Evolutionary conservation across 2,888 invertebrate species (phyloP), one percentile per base, ranked within the genome.

Genomic region (Agrypnus murinus): DNA sequence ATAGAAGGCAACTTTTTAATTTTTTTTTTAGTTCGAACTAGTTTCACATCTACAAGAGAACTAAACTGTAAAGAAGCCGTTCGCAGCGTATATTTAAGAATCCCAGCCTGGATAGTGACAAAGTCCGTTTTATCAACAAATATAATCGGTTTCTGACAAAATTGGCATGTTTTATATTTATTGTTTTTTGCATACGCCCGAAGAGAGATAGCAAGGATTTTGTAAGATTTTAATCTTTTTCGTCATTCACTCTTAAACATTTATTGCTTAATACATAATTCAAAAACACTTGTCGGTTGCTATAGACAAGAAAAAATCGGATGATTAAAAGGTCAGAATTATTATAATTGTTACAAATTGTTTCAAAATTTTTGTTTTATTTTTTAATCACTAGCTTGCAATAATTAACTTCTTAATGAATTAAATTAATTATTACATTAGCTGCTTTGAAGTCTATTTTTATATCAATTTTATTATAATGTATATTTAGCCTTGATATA

Each of bases 101-200:
- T 19, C 36, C 17, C 5, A 5, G 5, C 25, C 14, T 15, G 36
- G 17, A 17, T 53, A 34, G 55, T 36, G 55, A 36, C 55, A 55
- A 55, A 55, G 55, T 55, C 55, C 55, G 40, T 17, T 15, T 36
- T 55, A 55, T 36, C 55, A n/a, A 55, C 25, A 25, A 25, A 25
- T 25, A 15, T 25, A 25, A 31, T 32, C 50, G 46, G 15, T 36
- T 55, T 4, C 34, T 17, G 10, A 36, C 55, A 6, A 15, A 55
- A 36, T 55, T 36, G 34, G 55, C 55, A 55, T 55, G 17, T 55
- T 36, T 55, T 25, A 25, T 25, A 3, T 25, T 3, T 25, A 25
- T 25, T 25, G 2, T 25, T 25, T 5, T 25, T 5, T n/a, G n/a
- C n/a, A n/a, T n/a, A n/a, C n/a, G n/a, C n/a, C n/a, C n/a, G 5